Percentiles rank a stretch among this genome's conserved stretches.
These are phyloP conservation scores for Microtus pennsylvanicus DNA, from an alignment of 2,113 vertebrate species.

Conservation along the genomic window DNA sequence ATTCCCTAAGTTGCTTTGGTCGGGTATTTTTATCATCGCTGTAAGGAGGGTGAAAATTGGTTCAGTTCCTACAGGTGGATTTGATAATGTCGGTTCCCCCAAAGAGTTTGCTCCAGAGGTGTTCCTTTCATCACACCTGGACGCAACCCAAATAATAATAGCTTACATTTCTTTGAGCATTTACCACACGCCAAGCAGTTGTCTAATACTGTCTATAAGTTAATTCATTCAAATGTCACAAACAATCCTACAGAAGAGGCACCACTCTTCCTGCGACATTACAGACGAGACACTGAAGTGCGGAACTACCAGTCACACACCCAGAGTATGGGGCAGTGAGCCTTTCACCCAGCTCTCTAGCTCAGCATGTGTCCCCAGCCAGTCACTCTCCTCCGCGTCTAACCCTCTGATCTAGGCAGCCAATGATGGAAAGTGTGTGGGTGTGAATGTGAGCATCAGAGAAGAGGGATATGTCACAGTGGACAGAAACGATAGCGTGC, in stretches of 20 bases:
- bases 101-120: not conserved
- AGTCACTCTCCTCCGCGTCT: not conserved
- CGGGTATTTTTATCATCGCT: not conserved
- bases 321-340: not conserved
- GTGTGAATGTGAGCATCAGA: not conserved
- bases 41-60: not conserved
- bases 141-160: not conserved
- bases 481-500: not conserved
- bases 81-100: slow-evolving; percentile 7
- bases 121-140: not conserved
- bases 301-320: not conserved
- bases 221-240: not conserved
- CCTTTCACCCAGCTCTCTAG: not conserved
- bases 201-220: no score
- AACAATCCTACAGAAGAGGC: not conserved
- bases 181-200: not conserved
- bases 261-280: not conserved
- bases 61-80: not conserved
- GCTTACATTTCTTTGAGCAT: not conserved
- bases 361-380: not conserved
- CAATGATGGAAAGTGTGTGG: not conserved
- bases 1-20: no score
- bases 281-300: not conserved
- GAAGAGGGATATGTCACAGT: not conserved
- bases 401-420: not conserved